These are phyloP conservation scores for Drosophila emarginata DNA, from an alignment of 2,888 invertebrate genomes.

Conservation along the genomic window DNA sequence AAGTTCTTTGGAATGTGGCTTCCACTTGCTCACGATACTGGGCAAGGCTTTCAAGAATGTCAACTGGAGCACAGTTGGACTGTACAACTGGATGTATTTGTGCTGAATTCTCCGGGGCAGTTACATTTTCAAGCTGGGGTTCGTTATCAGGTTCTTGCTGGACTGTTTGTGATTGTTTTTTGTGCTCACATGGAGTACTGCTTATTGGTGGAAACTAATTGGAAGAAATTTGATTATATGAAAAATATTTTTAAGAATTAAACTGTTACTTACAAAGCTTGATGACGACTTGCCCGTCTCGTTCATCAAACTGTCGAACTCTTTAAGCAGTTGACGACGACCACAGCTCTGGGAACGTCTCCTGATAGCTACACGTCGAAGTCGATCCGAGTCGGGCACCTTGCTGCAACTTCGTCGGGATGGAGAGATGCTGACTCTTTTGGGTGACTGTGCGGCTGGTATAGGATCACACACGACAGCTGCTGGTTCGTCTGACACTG, in stretches of 20 bases:
- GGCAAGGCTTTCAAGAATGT: background rate
- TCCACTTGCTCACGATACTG: background rate
- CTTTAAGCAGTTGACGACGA: slow-evolving; percentile 47
- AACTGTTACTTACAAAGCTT: slow-evolving; percentile 46
- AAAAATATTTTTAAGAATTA: background rate
- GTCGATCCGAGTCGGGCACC: slow-evolving; percentile 56
- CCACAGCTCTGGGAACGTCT: slow-evolving; percentile 62
- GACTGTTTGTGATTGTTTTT: background rate
- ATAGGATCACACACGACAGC: background rate
- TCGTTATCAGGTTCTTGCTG: background rate
- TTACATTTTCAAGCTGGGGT: background rate
- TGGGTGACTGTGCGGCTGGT: slow-evolving; percentile 19
- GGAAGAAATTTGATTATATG: background rate
- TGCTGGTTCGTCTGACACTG: background rate
- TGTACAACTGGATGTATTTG: no score
- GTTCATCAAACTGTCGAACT: slow-evolving; percentile 49
- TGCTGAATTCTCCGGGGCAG: background rate
- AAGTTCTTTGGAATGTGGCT: background rate
- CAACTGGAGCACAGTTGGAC: background rate
- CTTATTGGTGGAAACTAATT: slow-evolving; percentile 35
- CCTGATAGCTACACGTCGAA: slow-evolving; percentile 59
- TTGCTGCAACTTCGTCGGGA: slow-evolving; percentile 33
- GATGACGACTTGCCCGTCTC: slow-evolving; percentile 1
- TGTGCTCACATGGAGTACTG: slow-evolving; percentile 27
- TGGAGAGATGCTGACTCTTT: background rate